Percentiles rank a stretch among this genome's conserved stretches.
phyloP scores from a whole-genome alignment of 2,888 invertebrate species.

The Cryptocephalus primarius region DNA sequence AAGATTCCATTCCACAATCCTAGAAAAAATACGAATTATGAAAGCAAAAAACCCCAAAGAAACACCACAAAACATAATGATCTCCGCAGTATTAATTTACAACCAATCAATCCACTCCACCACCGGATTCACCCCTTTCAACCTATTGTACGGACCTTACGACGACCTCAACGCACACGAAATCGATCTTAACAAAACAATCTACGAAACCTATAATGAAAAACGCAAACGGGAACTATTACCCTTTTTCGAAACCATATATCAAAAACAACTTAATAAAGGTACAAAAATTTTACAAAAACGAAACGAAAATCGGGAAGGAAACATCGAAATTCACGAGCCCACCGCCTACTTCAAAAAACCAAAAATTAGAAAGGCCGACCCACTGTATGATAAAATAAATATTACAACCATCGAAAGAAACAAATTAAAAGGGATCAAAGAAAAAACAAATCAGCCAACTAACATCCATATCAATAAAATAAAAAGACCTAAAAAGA shows the following conservation, averaged over 20 bases:
- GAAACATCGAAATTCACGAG: conserved; percentile 2
- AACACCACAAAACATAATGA: no score
- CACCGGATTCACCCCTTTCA: no score
- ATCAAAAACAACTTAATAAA: not conserved
- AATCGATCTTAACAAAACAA: conserved; percentile 10
- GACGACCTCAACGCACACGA: conserved; percentile 14
- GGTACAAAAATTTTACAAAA: conserved; percentile 6
- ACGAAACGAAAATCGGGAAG: conserved; percentile 4
- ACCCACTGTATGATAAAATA: conserved; percentile 9
- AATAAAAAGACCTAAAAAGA: conserved; percentile 12
- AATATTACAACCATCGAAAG: conserved; percentile 8
- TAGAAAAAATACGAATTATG: no score
- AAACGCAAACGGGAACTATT: conserved; percentile 14
- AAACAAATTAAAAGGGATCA: conserved; percentile 11
- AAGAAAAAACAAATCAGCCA: conserved; percentile 1
- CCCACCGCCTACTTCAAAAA: conserved; percentile 7
- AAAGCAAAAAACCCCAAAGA: no score
- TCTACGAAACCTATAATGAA: conserved; percentile 13
- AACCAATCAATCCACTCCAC: no score
- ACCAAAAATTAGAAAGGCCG: conserved; percentile 6
- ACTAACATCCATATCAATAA: conserved; percentile 9
- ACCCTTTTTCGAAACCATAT: not conserved
- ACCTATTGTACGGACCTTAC: conserved; percentile 16
- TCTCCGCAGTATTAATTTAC: no score
- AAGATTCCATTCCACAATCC: no score